These are phyloP conservation scores for Podargus strigoides DNA, from an alignment of 2,797 vertebrate species.

Conservation along the genomic window DNA sequence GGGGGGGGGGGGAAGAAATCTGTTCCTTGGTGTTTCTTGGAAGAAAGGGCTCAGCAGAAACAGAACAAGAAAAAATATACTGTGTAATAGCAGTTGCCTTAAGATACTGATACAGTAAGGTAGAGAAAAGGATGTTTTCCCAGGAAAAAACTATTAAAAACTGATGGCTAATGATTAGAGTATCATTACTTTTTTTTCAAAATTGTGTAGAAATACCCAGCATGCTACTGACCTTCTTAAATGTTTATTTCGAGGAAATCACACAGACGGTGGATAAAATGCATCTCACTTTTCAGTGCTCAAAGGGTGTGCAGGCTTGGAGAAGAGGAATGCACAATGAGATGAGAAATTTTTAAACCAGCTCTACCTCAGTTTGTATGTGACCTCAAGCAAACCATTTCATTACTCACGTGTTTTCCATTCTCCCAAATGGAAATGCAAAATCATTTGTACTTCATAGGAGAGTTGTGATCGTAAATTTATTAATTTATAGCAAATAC, in stretches of 20 bases:
- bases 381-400: neutral
- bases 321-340: neutral
- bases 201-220: neutral
- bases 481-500: neutral
- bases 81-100: neutral
- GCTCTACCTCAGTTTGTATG: neutral
- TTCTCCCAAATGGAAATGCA: neutral
- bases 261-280: neutral
- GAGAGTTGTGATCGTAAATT: neutral
- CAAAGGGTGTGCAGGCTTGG: neutral
- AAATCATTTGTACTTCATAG: neutral
- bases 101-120: neutral
- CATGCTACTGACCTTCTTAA: neutral
- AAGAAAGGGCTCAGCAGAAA: neutral
- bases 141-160: neutral
- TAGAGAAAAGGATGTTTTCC: neutral
- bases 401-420: neutral
- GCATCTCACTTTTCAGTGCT: neutral
- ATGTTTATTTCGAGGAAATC: neutral
- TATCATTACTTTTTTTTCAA: rapidly evolving
- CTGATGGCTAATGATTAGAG: neutral
- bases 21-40: neutral
- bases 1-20: neutral
- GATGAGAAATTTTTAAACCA: neutral
- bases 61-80: neutral